These are phyloP conservation scores for Agrochola circellaris DNA, from an alignment of 2,888 invertebrate genomes.

Conservation along the genomic window DNA sequence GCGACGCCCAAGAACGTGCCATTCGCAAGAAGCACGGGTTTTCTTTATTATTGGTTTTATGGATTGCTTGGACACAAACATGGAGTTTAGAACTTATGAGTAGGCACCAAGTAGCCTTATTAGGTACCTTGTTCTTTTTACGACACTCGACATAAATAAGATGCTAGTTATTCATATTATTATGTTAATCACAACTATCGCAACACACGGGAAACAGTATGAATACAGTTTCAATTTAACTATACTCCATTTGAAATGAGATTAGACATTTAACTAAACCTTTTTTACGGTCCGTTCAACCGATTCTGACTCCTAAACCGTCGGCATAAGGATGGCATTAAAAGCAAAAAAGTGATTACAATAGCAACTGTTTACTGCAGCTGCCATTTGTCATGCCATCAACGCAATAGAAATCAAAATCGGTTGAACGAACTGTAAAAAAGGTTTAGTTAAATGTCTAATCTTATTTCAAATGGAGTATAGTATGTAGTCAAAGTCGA, in stretches of 20 bases:
- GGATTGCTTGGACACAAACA: neutral
- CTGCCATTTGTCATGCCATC: no score
- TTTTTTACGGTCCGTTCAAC: no score
- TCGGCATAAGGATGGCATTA: no score
- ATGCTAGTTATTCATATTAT: neutral
- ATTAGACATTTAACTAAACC: no score
- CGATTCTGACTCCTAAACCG: no score
- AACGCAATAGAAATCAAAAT: no score
- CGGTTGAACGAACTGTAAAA: no score
- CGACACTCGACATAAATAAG: constrained; percentile 2
- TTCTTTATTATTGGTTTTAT: neutral
- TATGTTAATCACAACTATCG: neutral
- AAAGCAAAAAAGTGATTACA: no score
- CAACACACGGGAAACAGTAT: no score
- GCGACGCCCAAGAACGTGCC: neutral
- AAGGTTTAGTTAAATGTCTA: no score
- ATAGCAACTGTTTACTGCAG: no score
- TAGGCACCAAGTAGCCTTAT: neutral
- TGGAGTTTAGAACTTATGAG: neutral
- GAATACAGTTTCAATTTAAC: constrained; percentile 4
- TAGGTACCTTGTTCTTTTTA: neutral
- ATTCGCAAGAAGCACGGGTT: neutral
- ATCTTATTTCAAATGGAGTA: no score
- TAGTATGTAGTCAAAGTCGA: neutral
- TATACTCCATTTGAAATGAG: neutral